A percentile compares a stretch with the other conserved stretches of the same genome.
phyloP scores from a whole-genome alignment of 2,797 vertebrate genomes.

The Sparus aurata region DNA sequence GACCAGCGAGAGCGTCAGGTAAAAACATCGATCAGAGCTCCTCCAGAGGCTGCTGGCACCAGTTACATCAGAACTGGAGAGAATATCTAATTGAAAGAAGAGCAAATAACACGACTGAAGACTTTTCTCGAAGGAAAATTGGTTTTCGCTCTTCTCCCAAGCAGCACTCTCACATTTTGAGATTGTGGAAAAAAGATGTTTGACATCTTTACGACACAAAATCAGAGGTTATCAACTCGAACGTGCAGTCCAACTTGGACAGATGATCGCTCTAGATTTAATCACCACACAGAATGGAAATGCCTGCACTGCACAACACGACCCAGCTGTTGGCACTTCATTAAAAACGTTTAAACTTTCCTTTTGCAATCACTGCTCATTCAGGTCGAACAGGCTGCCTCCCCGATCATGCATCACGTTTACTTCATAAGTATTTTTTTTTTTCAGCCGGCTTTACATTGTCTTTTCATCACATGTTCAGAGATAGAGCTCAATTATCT shows the following conservation, averaged over 20 bases:
- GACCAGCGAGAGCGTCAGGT: too few relatives aligned
- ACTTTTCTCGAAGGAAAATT: too few relatives aligned
- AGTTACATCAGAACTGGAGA: too few relatives aligned
- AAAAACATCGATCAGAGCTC: too few relatives aligned
- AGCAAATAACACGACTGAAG: background rate
- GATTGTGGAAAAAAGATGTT: background rate
- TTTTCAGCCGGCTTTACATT: constrained; percentile 23
- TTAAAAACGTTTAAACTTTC: constrained; percentile 42
- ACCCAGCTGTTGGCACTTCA: constrained; percentile 39
- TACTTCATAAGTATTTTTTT: constrained; percentile 14
- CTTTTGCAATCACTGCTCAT: constrained; percentile 49
- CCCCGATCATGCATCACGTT: constrained; percentile 23
- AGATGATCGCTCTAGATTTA: background rate
- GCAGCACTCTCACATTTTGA: background rate
- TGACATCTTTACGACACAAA: background rate
- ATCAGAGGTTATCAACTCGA: background rate
- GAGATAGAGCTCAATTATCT: constrained; percentile 76
- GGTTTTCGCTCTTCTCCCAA: too few relatives aligned
- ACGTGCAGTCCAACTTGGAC: background rate
- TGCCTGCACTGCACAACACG: constrained; percentile 1
- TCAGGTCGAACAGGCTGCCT: constrained; percentile 23
- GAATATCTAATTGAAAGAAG: too few relatives aligned
- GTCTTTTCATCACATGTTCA: constrained; percentile 65
- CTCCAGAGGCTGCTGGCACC: too few relatives aligned
- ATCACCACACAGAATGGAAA: constrained; percentile 12